Evolutionary conservation across 2,888 invertebrate species (phyloP).

Genomic region (Plebejus argus): DNA sequence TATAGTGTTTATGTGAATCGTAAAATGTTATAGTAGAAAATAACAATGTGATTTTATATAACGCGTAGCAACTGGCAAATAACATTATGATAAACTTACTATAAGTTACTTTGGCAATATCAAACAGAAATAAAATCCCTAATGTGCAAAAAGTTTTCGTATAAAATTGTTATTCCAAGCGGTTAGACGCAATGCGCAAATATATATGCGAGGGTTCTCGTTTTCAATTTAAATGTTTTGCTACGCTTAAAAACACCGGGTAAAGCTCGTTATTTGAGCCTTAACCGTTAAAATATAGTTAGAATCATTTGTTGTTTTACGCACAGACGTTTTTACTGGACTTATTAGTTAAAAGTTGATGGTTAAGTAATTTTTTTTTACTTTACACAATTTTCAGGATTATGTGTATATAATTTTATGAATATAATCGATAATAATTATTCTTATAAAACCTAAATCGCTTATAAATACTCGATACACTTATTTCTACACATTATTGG

Average conservation of each 20-base stretch:
- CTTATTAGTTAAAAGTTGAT: not conserved
- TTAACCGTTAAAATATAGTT: not conserved
- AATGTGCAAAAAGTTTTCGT: not conserved
- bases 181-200: constrained; percentile 12
- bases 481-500: not conserved
- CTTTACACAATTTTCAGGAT: too few species aligned
- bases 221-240: not conserved
- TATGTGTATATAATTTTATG: too few species aligned
- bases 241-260: not conserved
- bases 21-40: too few species aligned
- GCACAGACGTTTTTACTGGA: not conserved
- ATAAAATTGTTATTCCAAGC: not conserved
- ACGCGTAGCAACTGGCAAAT: not conserved
- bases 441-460: not conserved
- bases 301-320: not conserved
- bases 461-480: not conserved
- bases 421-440: not conserved
- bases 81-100: not conserved
- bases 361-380: too few species aligned
- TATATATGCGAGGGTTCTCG: not conserved
- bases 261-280: not conserved
- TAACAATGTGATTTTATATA: too few species aligned
- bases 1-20: not conserved
- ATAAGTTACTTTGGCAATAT: not conserved
- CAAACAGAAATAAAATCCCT: not conserved